Base-by-base conservation (phyloP, 2,797 vertebrate species). In the Naso thynnoides region DNA sequence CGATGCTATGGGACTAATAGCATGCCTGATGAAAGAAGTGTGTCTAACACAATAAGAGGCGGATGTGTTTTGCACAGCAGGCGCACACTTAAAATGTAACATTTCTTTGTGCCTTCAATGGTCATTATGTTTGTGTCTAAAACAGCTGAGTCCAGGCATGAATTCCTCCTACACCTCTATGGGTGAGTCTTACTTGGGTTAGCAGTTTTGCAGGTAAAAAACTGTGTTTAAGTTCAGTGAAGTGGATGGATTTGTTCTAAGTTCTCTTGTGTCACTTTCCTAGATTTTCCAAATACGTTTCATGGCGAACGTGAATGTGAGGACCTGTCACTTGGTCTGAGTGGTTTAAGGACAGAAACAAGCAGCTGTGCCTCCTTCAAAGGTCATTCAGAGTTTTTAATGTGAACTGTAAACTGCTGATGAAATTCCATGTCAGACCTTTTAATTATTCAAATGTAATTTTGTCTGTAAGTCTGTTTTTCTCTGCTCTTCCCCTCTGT, bases 111-210 rank as follows among this genome's bases (percentile, higher is more conserved):
- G 10, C 50, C 16, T 47, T 41, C 33, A 61, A 55, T 21, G 6
- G 0, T 41, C 0, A 19, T 69, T 67, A 48, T 15, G 16, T 47
- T 31, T 42, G 2, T 59, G n/a, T 39, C 24, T 6, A 26, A 21
- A 18, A 41, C 72, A 87, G 84, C 19, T n/a, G n/a, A n/a, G n/a
- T n/a, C n/a, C 4, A 0, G 19, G 3, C 6, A 6, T 42, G 27
- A 57, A n/a, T 63, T 42, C 24, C 21, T 45, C 50, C 13, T 53
- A 45, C 67, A 67, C 24, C 6, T 73, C 84, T 33, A 0, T 64
- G 56, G 83, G 84, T 89, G 31, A 83, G 78, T 82, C 31, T 21
- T 49, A 41, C 0, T 31, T 45, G 3, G 0, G 9, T 47, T 29
- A 5, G 5, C 45, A 57, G 10, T 50, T n/a, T 27, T 23, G 59